Evolutionary conservation across 2,113 vertebrate genomes (phyloP), one percentile per base, ranked within the genome.

Genomic region (Cercocebus atys): DNA sequence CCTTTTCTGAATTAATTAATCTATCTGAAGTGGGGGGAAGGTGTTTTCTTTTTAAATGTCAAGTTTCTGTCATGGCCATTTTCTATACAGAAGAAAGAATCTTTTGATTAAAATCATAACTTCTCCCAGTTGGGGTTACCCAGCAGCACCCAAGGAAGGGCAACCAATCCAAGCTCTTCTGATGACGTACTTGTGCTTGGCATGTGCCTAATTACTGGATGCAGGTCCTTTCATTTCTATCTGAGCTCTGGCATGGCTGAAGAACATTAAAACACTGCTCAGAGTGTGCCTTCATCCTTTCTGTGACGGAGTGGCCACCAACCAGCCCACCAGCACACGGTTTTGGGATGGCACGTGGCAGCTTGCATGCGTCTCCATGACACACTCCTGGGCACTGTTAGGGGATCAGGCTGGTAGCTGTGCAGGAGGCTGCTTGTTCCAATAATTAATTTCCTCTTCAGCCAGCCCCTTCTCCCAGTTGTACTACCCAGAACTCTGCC

Each of bases 1-100:
- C 81, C 83, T 97, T 96, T 97, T 95, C 97, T 97, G 96, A 98
- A 98, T 84, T 96, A 97, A 98, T 97, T 91, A 86, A 96, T 96
- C 93, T 89, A 57, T 91, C 12, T 0, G 30, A 72, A 81, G 47
- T 81, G 27, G 27, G 17, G 97, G 91, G 95, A 97, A 90, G 22
- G 35, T 76, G 84, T 10, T 50, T 94, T 98, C 78, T 96, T 85
- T 91, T 97, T 93, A 97, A 90, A 98, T 91, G 93, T 85, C 98
- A 98, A 88, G 93, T 96, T 93, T 98, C 84, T 94, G 70, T 70
- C 93, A 18, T 75, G 84, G 95, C 96, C 95, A 72, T 97, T 97
- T 96, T 59, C 94, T 73, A 72, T 13, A 12, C 0, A 0, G 92
- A 95, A 94, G 76, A 90, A 98, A 98, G 78, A 38, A 86, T 84